Conservation (phyloP, 2,113 vertebrate genomes). For the Albula glossodonta region DNA sequence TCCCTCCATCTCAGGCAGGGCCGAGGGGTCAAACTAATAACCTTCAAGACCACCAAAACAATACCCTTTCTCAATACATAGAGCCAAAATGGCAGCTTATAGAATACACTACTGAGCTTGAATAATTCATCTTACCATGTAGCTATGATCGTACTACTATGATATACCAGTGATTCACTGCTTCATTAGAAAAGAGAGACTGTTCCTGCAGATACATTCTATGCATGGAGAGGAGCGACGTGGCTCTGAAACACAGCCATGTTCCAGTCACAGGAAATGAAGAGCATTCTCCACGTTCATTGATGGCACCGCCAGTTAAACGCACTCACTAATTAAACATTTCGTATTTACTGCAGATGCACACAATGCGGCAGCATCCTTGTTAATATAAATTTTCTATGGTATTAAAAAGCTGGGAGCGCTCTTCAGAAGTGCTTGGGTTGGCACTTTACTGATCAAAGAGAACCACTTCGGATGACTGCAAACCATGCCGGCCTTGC, state of each 20-base stretch:
- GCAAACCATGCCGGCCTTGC: constrained; percentile 3
- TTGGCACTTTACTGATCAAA: constrained; percentile 41
- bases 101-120: too few relatives aligned
- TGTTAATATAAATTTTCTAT: constrained; percentile 41
- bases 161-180: too few relatives aligned
- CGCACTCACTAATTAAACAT: constrained; percentile 40
- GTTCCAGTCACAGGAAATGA: constrained; percentile 18
- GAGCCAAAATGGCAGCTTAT: too few relatives aligned
- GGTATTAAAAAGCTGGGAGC: constrained; percentile 26
- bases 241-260: not conserved
- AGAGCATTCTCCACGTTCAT: constrained; percentile 17
- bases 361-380: constrained; percentile 12
- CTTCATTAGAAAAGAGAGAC: too few relatives aligned
- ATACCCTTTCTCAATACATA: too few relatives aligned
- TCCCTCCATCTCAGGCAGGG: constrained; percentile 27
- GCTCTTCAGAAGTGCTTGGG: constrained; percentile 22
- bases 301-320: constrained; percentile 37
- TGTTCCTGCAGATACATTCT: too few relatives aligned
- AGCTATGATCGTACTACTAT: too few relatives aligned
- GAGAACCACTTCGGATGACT: constrained; percentile 24
- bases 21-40: constrained; percentile 19
- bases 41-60: not conserved
- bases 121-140: not conserved
- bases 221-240: not conserved
- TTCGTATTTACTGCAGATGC: constrained; percentile 29